Evolutionary conservation across 2,797 vertebrate genomes (phyloP), one percentile per base, ranked within the genome.

Genomic region (Threskiornis aethiopicus): DNA sequence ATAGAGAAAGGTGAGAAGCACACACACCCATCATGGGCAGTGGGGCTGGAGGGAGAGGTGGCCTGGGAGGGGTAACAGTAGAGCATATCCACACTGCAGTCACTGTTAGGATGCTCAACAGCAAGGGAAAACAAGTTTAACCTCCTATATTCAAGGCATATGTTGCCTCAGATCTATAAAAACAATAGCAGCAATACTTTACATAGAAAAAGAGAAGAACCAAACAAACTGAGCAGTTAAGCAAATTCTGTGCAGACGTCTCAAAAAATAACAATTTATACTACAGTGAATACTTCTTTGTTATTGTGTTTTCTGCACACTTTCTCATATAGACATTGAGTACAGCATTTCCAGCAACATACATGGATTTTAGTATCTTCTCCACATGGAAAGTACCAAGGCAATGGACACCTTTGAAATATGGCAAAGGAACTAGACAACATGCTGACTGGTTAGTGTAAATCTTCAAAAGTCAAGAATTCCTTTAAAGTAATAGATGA

Each of bases 31-130:
- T 2, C 3, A 10, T 9, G 1, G 77, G 31, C 22, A 31, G 17
- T 2, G 2, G 11, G n/a, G 7, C 4, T 2, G 2, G 62, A 24
- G 0, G 10, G 26, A 69, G 51, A n/a, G 26, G 13, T 8, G 47
- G 41, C 14, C 58, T 42, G 25, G 9, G 10, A 72, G 39, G 37
- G 44, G 24, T 5, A 59, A 41, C 2, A 3, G 5, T 42, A 64
- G 21, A 77, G 22, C 12, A 65, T 11, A 76, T 20, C 24, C 59
- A 54, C 26, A 51, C 19, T 26, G 9, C 10, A 12, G 26, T 14
- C 86, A 35, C 37, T 31, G 33, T 2, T 64, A 42, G 11, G 44
- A 44, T 21, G 49, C 57, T 65, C 55, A 64, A 12, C 19, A 71
- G 35, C 18, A 71, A 51, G 10, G 29, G 16, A 58, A 65, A 93